Evolutionary conservation across 2,113 vertebrate genomes (phyloP), one percentile per base, ranked within the genome.

Genomic region (Brachyhypopomus occidentalis): DNA sequence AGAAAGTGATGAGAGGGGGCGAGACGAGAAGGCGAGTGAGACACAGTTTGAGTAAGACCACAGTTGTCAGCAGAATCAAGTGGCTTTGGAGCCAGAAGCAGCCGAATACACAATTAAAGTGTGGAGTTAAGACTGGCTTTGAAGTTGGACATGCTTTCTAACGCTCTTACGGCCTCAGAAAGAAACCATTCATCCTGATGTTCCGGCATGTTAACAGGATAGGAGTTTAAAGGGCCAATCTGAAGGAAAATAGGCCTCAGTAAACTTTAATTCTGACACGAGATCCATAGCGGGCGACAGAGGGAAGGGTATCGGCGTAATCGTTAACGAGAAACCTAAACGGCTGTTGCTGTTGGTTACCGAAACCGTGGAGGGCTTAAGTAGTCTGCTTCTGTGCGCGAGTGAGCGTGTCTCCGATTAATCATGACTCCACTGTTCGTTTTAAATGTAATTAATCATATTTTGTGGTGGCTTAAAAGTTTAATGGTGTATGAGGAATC

Each of bases 71-170:
- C 95, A 94, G 94, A 96, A 95, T 92, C 90, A 77, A 66, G 81
- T 91, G 90, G 85, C 87, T 91, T 91, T 91, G 81, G 92, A 92
- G 93, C 92, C 93, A 91, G 85, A 88, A 87, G 90, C 90, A 91
- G 92, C 86, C 94, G 88, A 90, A 94, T 94, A 96, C 94, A 91
- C 89, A 93, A 95, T 94, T 94, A 94, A 94, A 96, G 94, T 91
- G 94, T 92, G 89, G 93, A 87, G 90, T 95, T 92, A 93, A 95
- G 92, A 92, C 81, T 73, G 79, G 88, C 95, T 97, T 96, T 97
- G 96, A 95, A 95, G 95, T 94, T 83, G 77, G 87, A 91, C 94
- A 82, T 73, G 90, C 92, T 92, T 86, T 85, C 86, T 90, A 94
- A 92, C 90, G 92, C 92, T 86, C 92, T 93, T 87, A 82, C 87